Conservation (phyloP, 1,140 invertebrate species). For the Reticulitermes speratus region DNA sequence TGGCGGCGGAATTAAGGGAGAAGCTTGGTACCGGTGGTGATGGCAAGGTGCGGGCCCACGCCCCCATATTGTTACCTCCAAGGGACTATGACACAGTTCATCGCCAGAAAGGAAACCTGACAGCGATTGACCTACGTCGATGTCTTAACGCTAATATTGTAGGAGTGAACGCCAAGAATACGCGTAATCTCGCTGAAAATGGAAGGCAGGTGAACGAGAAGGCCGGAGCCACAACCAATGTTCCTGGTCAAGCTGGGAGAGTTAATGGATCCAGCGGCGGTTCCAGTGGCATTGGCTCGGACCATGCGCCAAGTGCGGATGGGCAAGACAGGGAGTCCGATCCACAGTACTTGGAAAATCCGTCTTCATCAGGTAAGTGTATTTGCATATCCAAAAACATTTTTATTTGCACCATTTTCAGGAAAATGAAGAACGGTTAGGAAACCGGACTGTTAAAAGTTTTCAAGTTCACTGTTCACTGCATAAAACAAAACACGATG, state of each 20-base stretch:
- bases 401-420: no score
- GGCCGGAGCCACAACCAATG: slow-evolving; percentile 18
- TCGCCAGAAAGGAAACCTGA: slow-evolving; percentile 78
- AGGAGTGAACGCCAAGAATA: slow-evolving; percentile 44
- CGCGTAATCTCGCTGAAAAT: not conserved
- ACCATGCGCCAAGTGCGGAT: slow-evolving; percentile 73
- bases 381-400: no score
- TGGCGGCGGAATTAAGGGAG: slow-evolving; percentile 86
- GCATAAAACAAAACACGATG: no score
- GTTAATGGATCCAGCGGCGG: slow-evolving; percentile 44
- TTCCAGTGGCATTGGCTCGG: slow-evolving; percentile 79
- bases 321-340: slow-evolving; percentile 35
- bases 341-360: slow-evolving; percentile 40
- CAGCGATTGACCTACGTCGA: slow-evolving; percentile 72
- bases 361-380: slow-evolving; percentile 41
- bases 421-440: no score
- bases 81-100: slow-evolving; percentile 91
- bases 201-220: not conserved
- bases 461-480: no score
- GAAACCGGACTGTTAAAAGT: no score
- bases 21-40: slow-evolving; percentile 62
- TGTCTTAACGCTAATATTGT: slow-evolving; percentile 72
- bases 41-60: slow-evolving; percentile 18
- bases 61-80: slow-evolving; percentile 74
- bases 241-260: slow-evolving; percentile 29